Conservation (phyloP, 2,113 vertebrate genomes). For the Rhodinocichla rosea region DNA sequence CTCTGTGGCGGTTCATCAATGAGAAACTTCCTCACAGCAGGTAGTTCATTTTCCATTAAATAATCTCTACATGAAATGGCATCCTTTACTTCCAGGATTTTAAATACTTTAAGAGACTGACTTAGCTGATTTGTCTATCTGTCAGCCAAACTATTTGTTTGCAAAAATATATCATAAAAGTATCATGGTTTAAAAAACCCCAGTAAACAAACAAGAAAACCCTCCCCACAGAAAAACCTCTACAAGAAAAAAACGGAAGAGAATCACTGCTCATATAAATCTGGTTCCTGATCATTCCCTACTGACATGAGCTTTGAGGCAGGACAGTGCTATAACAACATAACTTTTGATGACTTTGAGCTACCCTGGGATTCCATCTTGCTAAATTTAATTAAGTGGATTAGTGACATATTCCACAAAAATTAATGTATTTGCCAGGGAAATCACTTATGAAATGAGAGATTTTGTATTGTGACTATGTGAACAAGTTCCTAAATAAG, state of each 20-base stretch:
- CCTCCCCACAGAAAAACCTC: background rate
- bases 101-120: background rate
- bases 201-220: background rate
- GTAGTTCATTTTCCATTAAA: constrained; percentile 1
- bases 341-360: background rate
- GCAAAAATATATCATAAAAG: background rate
- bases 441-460: background rate
- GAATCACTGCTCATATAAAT: background rate
- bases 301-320: background rate
- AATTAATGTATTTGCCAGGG: background rate
- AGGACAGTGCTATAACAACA: background rate
- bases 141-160: background rate
- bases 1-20: background rate
- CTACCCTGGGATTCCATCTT: background rate
- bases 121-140: background rate
- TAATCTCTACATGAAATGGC: background rate
- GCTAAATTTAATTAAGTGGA: background rate
- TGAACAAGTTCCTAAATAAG: background rate
- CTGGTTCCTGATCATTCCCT: background rate
- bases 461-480: background rate
- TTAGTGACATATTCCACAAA: background rate
- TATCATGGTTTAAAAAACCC: background rate
- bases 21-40: background rate
- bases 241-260: background rate
- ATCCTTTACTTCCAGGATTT: background rate